Percentiles rank a stretch among this genome's conserved stretches.
Evolutionary conservation across 2,797 vertebrate species (phyloP).

Genomic region (Darevskia nairensis): DNA sequence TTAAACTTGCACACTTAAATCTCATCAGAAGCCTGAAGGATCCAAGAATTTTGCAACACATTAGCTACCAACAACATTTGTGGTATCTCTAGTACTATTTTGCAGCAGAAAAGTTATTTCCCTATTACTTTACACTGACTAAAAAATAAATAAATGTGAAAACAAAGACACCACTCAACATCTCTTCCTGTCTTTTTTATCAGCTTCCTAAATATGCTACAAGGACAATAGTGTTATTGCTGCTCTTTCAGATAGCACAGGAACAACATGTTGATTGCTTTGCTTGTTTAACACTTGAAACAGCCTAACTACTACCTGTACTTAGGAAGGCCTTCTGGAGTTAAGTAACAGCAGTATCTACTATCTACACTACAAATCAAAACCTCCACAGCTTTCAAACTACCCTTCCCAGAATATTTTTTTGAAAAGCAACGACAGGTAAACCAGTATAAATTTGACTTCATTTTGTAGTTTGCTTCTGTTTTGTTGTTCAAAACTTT

Average conservation of each 20-base stretch:
- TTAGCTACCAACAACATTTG: background rate
- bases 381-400: background rate
- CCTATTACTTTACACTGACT: background rate
- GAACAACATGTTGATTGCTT: background rate
- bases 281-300: background rate
- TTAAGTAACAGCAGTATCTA: background rate
- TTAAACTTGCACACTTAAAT: background rate
- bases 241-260: background rate
- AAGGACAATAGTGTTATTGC: background rate
- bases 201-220: constrained; percentile 8
- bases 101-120: background rate
- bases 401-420: background rate
- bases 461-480: background rate
- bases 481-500: background rate
- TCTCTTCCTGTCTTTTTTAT: constrained; percentile 5
- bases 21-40: background rate
- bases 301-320: background rate
- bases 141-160: background rate
- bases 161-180: background rate
- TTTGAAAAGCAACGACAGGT: background rate
- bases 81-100: background rate
- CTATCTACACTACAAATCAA: background rate
- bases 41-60: background rate
- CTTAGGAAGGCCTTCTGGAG: background rate
- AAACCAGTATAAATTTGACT: background rate